Conservation (phyloP, 2,113 vertebrate species). For the Dasyornis broadbenti region DNA sequence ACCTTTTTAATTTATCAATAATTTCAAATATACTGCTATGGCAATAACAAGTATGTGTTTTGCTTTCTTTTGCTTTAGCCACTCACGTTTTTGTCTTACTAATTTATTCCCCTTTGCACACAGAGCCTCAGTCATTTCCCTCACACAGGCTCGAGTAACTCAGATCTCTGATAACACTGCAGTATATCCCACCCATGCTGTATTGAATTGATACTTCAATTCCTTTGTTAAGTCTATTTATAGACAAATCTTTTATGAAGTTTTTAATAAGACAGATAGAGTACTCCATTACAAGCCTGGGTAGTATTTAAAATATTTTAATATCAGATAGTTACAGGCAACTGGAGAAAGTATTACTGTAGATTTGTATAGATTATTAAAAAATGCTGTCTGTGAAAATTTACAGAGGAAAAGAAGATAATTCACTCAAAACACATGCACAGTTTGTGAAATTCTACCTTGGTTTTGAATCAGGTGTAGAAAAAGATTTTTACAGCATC, state of each 20-base stretch:
- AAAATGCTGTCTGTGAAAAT: background rate
- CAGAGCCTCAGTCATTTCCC: background rate
- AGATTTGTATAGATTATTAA: background rate
- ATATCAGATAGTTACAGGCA: background rate
- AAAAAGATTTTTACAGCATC: background rate
- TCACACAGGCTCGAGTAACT: background rate
- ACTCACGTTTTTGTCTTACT: background rate
- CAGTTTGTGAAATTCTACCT: background rate
- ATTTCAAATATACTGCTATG: background rate
- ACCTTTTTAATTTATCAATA: background rate
- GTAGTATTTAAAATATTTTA: constrained; percentile 23
- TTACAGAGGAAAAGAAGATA: background rate
- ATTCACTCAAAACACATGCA: background rate
- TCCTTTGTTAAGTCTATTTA: constrained; percentile 51
- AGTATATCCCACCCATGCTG: background rate
- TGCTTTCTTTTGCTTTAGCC: background rate
- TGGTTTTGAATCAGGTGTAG: background rate
- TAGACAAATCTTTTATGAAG: constrained; percentile 19
- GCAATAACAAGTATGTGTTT: background rate
- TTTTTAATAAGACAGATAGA: constrained; percentile 11
- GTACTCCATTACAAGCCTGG: background rate
- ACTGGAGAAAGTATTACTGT: background rate
- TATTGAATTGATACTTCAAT: background rate
- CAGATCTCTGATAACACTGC: background rate
- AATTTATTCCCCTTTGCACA: background rate